Base-by-base conservation (phyloP, 2,888 invertebrate genomes). In the Caenorhabditis sp. region DNA sequence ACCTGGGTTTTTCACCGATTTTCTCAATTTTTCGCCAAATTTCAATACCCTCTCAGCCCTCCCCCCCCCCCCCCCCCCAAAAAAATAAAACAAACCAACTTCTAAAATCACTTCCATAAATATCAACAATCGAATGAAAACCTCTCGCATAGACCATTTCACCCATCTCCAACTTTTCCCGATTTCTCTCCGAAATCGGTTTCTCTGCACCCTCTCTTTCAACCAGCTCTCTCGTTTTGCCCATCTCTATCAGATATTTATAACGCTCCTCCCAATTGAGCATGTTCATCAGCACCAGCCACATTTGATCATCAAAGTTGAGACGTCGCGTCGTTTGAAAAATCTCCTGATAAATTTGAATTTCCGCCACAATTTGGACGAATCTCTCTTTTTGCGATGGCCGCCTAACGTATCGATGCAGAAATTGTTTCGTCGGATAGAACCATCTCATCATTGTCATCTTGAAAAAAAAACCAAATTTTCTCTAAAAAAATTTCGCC, bases 131-230 rank as follows among this genome's bases (percentile, higher is more conserved):
- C 0, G 70, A 49, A 61, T 81, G 74, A 54, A 77, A 81, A 23
- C 69, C 31, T 8, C 77, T 66, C 0, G 78, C 79, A 62, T 81
- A 81, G 26, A 80, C 78, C 75, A 81, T 79, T 59, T 78, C 76
- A 21, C 78, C 79, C 4, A 23, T n/a, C 1, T 24, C 26, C 0
- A 43, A 12, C 0, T 60, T 53, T 17, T 31, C 14, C 10, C 55
- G 27, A 24, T 71, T 71, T 60, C 21, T 24, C 0, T 3, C 27
- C 1, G 71, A 71, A 1, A 66, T 63, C 66, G 63, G 62, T n/a
- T n/a, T n/a, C n/a, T n/a, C n/a, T n/a, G n/a, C 14, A 43, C 14
- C 49, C 14, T 58, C 58, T 10, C 10, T 8, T 26, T 49, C 8
- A 31, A 8, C 12, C 54, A 37, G 24, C 58, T 55, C 23, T 50